Percentiles rank a stretch among this genome's conserved stretches.
phyloP scores from a whole-genome alignment of 2,888 invertebrate species.

The Microctonus hyperodae region DNA sequence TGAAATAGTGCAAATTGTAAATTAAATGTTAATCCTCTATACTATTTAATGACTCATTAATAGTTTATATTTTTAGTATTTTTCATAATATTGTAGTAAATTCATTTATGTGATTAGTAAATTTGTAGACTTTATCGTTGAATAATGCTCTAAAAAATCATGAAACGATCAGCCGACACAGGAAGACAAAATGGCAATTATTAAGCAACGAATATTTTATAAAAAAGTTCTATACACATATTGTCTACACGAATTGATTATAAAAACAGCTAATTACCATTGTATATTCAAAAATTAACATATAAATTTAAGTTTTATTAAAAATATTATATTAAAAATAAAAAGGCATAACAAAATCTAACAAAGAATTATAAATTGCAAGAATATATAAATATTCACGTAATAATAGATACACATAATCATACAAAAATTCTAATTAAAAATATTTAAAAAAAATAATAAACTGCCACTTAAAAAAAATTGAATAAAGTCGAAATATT shows the following conservation, averaged over 20 bases:
- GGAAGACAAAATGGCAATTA: constrained; percentile 9
- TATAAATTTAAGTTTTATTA: constrained; percentile 5
- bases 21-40: no score
- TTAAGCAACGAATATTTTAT: neutral
- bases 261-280: constrained; percentile 1
- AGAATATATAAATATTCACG: no score
- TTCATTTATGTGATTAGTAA: neutral
- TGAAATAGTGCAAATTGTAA: neutral
- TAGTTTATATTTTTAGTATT: neutral
- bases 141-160: neutral
- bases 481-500: no score
- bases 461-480: no score
- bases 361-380: neutral
- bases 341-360: neutral
- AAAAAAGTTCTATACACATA: neutral
- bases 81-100: neutral
- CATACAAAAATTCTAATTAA: no score
- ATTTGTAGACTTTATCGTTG: neutral
- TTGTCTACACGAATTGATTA: neutral
- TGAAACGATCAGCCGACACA: constrained; percentile 13
- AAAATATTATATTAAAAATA: neutral
- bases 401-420: no score
- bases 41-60: neutral
- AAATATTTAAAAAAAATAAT: no score
- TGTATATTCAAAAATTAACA: neutral